These are phyloP conservation scores for Dysmachus trigonus DNA, from an alignment of 2,888 invertebrate genomes.

Conservation along the genomic window DNA sequence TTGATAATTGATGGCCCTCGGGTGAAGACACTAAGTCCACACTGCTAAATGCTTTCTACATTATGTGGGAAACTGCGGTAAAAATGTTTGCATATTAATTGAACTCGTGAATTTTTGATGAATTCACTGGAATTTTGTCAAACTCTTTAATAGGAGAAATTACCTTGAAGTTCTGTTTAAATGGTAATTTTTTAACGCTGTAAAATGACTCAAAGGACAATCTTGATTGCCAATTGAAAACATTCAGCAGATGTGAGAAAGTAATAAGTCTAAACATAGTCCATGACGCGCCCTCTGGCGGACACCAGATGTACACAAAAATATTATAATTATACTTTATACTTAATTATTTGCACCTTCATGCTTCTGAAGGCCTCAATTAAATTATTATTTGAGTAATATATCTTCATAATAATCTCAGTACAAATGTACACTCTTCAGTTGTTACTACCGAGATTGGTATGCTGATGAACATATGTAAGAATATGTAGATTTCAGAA, in stretches of 20 bases:
- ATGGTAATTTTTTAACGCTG: background rate
- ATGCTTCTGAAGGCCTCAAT: no score
- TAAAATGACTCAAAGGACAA: background rate
- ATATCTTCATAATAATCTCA: no score
- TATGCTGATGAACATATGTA: no score
- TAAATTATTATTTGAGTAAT: no score
- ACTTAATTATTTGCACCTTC: background rate
- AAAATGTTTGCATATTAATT: constrained; percentile 22
- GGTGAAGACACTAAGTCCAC: constrained; percentile 17
- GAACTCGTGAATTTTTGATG: background rate
- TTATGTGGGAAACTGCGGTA: background rate
- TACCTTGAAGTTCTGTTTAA: background rate
- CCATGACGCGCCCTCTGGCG: background rate
- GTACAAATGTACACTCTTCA: no score
- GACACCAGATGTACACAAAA: background rate
- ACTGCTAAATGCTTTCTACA: constrained; percentile 12
- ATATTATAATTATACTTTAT: background rate
- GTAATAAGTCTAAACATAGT: background rate
- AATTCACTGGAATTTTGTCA: background rate
- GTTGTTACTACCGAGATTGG: no score
- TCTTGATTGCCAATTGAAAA: background rate
- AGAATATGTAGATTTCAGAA: no score
- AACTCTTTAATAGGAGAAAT: background rate
- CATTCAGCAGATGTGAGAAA: background rate
- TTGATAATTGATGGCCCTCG: constrained; percentile 35